Base-by-base conservation (phyloP, 2,113 vertebrate genomes). In the Glaucomys volans region DNA sequence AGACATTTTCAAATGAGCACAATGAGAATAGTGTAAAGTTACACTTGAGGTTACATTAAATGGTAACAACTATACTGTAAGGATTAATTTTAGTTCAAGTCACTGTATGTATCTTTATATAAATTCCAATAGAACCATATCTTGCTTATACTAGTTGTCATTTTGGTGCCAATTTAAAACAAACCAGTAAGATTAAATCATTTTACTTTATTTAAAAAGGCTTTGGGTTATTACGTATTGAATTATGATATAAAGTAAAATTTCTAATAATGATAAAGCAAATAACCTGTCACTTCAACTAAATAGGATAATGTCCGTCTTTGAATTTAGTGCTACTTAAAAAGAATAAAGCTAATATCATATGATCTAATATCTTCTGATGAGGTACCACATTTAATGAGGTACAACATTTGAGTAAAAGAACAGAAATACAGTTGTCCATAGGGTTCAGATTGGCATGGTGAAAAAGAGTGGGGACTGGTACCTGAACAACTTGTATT, bases 1-100 rank as follows among this genome's bases (percentile, higher is more conserved):
- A 96, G 69, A 85, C 47, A 71, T 94, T 97, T 95, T 96, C 66
- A 97, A 96, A 74, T 92, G 4, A 94, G 24, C 52, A 71, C 47
- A 81, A 93, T 87, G 32, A 86, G 2, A 66, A 71, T 0, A n/a
- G 5, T 64, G 11, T 2, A 62, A 71, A 76, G 44, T 79, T 87
- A 72, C 5, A 71, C 18, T 37, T 76, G 20, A 1, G 0, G 86
- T 97, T 97, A 17, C 52, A 40, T 97, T 75, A 93, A 84, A 96
- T 7, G 93, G 22, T 91, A 97, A 95, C 82, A 93, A 94, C 84
- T 96, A 89, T 16, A 64, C 4, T 76, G 1, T 92, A 83, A 91
- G 14, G 35, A 32, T 90, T 88, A 64, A 5, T 76, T 91, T 94
- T 81, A 91, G 10, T 74, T 75, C 35, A 90, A 67, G 16, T 54